phyloP scores from a whole-genome alignment of 2,888 invertebrate genomes.

The Spilosoma lubricipeda region DNA sequence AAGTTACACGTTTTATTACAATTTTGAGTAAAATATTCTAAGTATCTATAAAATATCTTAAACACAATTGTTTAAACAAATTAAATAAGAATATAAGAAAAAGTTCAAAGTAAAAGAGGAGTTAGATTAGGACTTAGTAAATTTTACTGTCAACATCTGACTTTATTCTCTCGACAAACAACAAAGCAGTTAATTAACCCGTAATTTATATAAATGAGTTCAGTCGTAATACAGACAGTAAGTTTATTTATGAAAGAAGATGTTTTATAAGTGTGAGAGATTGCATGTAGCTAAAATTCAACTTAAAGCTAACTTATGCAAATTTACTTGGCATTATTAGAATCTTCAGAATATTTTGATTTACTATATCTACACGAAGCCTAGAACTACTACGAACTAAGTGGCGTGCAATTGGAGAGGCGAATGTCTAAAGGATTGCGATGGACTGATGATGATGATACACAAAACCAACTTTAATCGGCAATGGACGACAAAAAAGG shows the following conservation, averaged over 20 bases:
- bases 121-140: slow-evolving; percentile 33
- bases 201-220: slow-evolving; percentile 79
- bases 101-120: slow-evolving; percentile 47
- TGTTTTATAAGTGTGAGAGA: slow-evolving; percentile 59
- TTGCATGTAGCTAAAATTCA: slow-evolving; percentile 3
- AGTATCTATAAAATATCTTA: slow-evolving; percentile 13
- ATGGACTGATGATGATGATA: too few relatives aligned
- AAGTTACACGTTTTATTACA: slow-evolving; percentile 26
- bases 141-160: slow-evolving; percentile 66
- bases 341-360: neutral
- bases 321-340: neutral
- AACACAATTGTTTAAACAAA: slow-evolving; percentile 16
- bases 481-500: neutral
- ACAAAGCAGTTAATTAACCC: slow-evolving; percentile 78
- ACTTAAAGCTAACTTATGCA: neutral
- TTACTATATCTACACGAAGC: neutral
- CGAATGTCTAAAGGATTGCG: too few relatives aligned
- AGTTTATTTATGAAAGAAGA: slow-evolving; percentile 74
- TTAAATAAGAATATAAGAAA: slow-evolving; percentile 29
- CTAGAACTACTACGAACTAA: too few relatives aligned
- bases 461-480: neutral
- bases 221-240: slow-evolving; percentile 73
- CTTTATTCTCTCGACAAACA: slow-evolving; percentile 49
- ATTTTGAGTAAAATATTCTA: slow-evolving; percentile 17
- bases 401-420: too few relatives aligned